Evolutionary conservation across 2,113 vertebrate species (phyloP).

Genomic region (Rhea americana): DNA sequence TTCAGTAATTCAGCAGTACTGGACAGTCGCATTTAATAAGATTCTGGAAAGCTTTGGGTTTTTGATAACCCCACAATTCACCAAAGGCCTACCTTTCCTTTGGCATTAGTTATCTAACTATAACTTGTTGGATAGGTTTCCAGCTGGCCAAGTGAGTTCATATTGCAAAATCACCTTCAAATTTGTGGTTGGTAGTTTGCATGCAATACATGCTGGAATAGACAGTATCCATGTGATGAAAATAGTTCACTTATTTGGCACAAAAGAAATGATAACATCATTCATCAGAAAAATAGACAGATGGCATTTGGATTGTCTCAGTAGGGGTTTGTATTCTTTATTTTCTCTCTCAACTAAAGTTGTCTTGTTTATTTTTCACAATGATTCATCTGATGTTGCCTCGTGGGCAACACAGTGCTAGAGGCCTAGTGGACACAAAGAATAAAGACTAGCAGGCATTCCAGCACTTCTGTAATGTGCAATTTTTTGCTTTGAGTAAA

Average conservation of each 20-base stretch:
- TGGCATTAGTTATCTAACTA: not conserved
- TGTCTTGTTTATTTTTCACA: not conserved
- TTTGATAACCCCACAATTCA: conserved; percentile 2
- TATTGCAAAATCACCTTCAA: not conserved
- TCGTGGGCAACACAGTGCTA: not conserved
- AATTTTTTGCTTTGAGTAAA: not conserved
- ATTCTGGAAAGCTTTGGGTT: not conserved
- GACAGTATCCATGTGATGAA: conserved; percentile 15
- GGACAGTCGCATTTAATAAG: not conserved
- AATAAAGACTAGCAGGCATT: not conserved
- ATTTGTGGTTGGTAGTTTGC: not conserved
- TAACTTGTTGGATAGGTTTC: not conserved
- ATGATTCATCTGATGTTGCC: conserved; percentile 26
- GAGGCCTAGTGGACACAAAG: not conserved
- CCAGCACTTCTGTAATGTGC: not conserved
- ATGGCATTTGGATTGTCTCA: conserved; percentile 17
- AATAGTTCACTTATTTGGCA: conserved; percentile 48
- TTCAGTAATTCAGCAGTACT: not conserved
- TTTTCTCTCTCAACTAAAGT: not conserved
- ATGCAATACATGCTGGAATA: not conserved
- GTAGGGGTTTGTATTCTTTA: not conserved
- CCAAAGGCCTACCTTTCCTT: not conserved
- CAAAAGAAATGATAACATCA: conserved; percentile 21
- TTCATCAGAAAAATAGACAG: conserved; percentile 43
- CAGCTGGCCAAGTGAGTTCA: not conserved